Percentiles rank a stretch among this genome's conserved stretches.
These are phyloP conservation scores for Saimiri boliviensis DNA, from an alignment of 2,113 vertebrate species.

Conservation along the genomic window DNA sequence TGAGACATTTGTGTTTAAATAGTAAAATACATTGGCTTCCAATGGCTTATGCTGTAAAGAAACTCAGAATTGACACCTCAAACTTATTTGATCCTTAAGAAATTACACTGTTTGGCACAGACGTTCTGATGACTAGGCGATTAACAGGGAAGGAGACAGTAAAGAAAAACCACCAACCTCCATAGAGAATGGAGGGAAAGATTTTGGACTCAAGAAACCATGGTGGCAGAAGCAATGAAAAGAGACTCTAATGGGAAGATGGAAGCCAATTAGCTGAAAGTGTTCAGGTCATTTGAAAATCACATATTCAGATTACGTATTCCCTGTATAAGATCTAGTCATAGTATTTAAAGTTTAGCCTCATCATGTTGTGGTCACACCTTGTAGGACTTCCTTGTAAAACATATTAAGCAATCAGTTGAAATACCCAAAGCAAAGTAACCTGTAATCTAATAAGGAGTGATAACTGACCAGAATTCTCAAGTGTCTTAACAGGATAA, in stretches of 20 bases:
- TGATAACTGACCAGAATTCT: conserved; percentile 6
- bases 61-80: conserved; percentile 1
- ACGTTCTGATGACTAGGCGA: background rate
- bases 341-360: conserved; percentile 7
- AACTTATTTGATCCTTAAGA: background rate
- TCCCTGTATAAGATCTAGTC: conserved; percentile 13
- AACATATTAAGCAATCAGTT: background rate
- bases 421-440: conserved; percentile 8
- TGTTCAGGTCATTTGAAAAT: conserved; percentile 33
- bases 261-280: background rate
- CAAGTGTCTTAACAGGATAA: background rate
- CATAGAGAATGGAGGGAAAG: background rate
- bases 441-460: background rate
- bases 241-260: background rate
- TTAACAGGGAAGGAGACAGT: background rate
- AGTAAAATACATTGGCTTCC: conserved; percentile 2
- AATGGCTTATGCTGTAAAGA: background rate
- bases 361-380: background rate
- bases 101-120: background rate
- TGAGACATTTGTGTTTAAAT: conserved; percentile 23
- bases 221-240: background rate
- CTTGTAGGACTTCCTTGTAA: background rate
- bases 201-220: background rate
- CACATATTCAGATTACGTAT: background rate
- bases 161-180: background rate